Base-by-base conservation (phyloP, 2,113 vertebrate genomes). In the Sorex fumeus region DNA sequence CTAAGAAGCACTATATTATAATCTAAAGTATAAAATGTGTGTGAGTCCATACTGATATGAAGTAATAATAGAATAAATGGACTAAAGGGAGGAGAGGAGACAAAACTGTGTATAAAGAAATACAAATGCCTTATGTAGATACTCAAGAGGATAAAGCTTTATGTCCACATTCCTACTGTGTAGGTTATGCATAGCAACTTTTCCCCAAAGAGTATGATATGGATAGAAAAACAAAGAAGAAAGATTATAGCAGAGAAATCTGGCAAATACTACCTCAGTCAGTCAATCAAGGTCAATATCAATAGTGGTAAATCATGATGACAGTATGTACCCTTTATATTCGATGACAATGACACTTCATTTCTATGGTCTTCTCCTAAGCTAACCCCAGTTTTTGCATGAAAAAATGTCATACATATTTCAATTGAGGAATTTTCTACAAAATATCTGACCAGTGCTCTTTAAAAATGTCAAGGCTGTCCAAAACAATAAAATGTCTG, bases 51-150 rank as follows among this genome's bases (percentile, higher is more conserved):
- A 75, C 5, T 30, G 27, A 75, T 25, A 75, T 25, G 84, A 94
- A 64, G n/a, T 71, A 86, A 57, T 70, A 45, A 85, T 5, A 85
- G 21, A 23, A 57, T 67, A 72, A 50, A 75, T 79, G 78, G 93
- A 43, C 18, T 66, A 47, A n/a, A 27, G 23, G 50, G 19, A 21
- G 12, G 34, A 30, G 3, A 36, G 74, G 47, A 76, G 84, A 86
- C 45, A 50, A 36, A 80, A 71, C n/a, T 88, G 47, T 77, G 6
- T 11, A 84, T 34, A 79, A 21, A 76, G 66, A 91, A 91, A 94
- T 70, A 28, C 36, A 69, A 87, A 28, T 81, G 76, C 76, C 57
- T 82, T 64, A n/a, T 25, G 40, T 77, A 40, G 4, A 53, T 23
- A 60, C 28, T 75, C 19, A 83, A 84, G 45, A 25, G 70, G 0